Evolutionary conservation across 2,888 invertebrate genomes (phyloP).

Genomic region (Parnassius mnemosyne): DNA sequence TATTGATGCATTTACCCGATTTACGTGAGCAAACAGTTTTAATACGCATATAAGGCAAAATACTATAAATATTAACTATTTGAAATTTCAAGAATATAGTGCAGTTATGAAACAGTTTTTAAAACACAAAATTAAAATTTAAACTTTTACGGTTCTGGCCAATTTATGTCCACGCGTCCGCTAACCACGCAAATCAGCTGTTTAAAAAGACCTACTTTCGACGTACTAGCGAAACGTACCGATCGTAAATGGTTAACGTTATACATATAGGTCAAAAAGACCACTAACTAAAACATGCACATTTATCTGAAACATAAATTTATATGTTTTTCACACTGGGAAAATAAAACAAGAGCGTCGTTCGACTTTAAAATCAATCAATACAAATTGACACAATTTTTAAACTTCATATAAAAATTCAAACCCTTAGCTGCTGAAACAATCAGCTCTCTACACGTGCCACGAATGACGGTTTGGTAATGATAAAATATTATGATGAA

Average conservation of each 20-base stretch:
- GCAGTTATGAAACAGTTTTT: background rate
- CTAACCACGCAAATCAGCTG: conserved; percentile 15
- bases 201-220: conserved; percentile 3
- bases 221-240: conserved; percentile 10
- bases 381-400: conserved; percentile 3
- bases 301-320: conserved; percentile 2
- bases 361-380: conserved; percentile 9
- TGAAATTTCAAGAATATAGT: background rate
- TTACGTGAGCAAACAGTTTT: too few species aligned
- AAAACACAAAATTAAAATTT: background rate
- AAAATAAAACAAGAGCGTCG: background rate
- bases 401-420: background rate
- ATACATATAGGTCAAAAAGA: conserved; percentile 19
- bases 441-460: conserved; percentile 8
- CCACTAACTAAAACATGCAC: conserved; percentile 18
- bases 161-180: background rate
- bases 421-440: background rate
- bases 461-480: background rate
- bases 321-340: conserved; percentile 11
- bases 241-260: conserved; percentile 12
- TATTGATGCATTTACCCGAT: too few species aligned
- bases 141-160: background rate
- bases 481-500: conserved; percentile 11
- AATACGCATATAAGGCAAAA: background rate
- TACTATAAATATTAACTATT: background rate